phyloP scores from a whole-genome alignment of 2,797 vertebrate species.

The Thunnus albacares region DNA sequence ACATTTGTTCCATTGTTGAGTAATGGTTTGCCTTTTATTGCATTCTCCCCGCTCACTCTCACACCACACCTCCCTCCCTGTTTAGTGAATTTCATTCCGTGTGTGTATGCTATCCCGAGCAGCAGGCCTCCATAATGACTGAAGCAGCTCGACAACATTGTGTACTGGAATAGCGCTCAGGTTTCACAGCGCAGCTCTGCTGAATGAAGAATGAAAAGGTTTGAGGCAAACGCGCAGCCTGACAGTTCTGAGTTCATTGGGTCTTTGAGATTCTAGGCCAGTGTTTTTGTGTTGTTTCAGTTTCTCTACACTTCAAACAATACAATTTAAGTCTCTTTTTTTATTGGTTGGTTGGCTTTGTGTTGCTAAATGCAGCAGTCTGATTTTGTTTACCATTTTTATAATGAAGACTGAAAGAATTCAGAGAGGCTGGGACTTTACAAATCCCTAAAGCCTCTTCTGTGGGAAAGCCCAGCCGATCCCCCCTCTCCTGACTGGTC shows the following conservation, averaged over 20 bases:
- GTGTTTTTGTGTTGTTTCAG: not conserved
- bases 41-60: slow-evolving; percentile 32
- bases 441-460: slow-evolving; percentile 65
- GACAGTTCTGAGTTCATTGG: slow-evolving; percentile 21
- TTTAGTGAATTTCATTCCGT: slow-evolving; percentile 45
- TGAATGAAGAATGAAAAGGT: slow-evolving; percentile 38
- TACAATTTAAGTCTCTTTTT: slow-evolving; percentile 19
- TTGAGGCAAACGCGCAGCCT: slow-evolving; percentile 31
- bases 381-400: slow-evolving; percentile 45
- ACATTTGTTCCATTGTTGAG: slow-evolving; percentile 47
- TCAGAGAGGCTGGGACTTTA: slow-evolving; percentile 38
- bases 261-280: slow-evolving; percentile 23
- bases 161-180: slow-evolving; percentile 25
- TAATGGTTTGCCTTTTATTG: slow-evolving; percentile 49
- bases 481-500: slow-evolving; percentile 37
- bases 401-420: slow-evolving; percentile 33
- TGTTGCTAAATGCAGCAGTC: slow-evolving; percentile 33
- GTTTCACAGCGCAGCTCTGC: slow-evolving; percentile 41
- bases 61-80: slow-evolving; percentile 25
- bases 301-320: slow-evolving; percentile 31
- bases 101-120: slow-evolving; percentile 42
- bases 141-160: slow-evolving; percentile 31
- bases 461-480: slow-evolving; percentile 39
- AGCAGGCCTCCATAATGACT: slow-evolving; percentile 46
- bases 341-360: slow-evolving; percentile 33